Evolutionary conservation across 1,140 invertebrate species (phyloP).

Genomic region (Sarcophaga bullata): DNA sequence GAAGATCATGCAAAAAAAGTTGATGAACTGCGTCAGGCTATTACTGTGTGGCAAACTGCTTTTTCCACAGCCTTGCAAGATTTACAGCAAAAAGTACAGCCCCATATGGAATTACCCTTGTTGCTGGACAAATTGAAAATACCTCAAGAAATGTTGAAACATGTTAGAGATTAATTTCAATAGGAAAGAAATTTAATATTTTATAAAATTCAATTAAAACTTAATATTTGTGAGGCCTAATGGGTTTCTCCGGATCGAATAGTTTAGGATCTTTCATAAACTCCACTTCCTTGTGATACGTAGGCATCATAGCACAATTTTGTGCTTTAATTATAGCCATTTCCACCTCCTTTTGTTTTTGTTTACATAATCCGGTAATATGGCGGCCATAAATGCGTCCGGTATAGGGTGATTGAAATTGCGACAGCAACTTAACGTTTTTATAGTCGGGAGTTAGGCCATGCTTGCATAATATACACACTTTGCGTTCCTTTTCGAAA

Average conservation of each 20-base stretch:
- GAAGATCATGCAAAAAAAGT: conserved; percentile 42
- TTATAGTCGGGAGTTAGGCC: conserved; percentile 90
- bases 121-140: conserved; percentile 47
- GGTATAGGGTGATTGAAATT: conserved; percentile 95
- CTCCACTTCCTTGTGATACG: conserved; percentile 78
- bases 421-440: conserved; percentile 89
- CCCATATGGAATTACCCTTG: conserved; percentile 42
- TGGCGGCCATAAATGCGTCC: conserved; percentile 90
- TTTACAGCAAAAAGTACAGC: conserved; percentile 47
- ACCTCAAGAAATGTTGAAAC: conserved; percentile 49
- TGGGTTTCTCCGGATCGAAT: conserved; percentile 84
- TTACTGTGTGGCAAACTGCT: conserved; percentile 51
- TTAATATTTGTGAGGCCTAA: conserved; percentile 82
- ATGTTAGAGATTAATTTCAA: neutral
- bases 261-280: conserved; percentile 87
- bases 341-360: conserved; percentile 78
- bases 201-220: neutral
- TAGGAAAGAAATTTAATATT: neutral
- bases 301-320: conserved; percentile 79
- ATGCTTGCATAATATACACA: conserved; percentile 90
- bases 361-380: conserved; percentile 85
- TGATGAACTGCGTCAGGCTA: conserved; percentile 48
- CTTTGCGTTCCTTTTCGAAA: conserved; percentile 76
- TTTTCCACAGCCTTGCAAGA: conserved; percentile 52
- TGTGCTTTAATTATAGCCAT: conserved; percentile 79